Conservation (phyloP, 2,797 vertebrate genomes). For the Macropus fuliginosus region DNA sequence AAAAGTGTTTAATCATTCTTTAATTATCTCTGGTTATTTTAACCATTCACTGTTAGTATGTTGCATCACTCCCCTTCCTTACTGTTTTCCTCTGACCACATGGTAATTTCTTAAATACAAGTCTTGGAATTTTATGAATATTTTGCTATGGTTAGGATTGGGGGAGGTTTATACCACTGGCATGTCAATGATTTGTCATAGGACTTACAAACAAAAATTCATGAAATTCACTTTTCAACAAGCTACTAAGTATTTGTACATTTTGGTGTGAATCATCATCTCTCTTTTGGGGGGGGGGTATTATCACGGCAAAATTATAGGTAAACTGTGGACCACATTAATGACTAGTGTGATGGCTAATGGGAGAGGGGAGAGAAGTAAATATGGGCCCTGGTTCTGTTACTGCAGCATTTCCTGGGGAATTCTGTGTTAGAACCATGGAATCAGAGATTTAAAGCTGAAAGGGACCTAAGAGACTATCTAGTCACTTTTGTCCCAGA, state of each 20-base stretch:
- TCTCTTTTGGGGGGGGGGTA: not conserved
- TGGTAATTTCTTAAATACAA: not conserved
- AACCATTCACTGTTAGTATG: not conserved
- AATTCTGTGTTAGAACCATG: not conserved
- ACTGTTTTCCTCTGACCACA: not conserved
- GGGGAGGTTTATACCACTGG: not conserved
- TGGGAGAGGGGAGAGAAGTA: too few relatives aligned
- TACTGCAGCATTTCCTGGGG: not conserved
- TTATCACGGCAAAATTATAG: not conserved
- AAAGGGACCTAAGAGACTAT: not conserved
- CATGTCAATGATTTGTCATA: not conserved
- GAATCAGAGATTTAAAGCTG: not conserved
- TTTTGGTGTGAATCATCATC: not conserved
- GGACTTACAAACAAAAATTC: constrained; percentile 9
- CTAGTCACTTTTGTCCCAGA: not conserved
- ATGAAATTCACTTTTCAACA: constrained; percentile 13
- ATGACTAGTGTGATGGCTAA: not conserved
- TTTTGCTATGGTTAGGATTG: not conserved
- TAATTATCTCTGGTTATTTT: not conserved
- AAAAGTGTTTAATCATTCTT: not conserved
- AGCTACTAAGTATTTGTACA: constrained; percentile 7
- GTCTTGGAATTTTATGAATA: not conserved
- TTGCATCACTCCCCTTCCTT: not conserved
- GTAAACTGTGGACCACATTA: not conserved
- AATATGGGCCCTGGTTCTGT: not conserved